Conservation (phyloP, 2,888 invertebrate genomes). For the Petrolisthes cinctipes region DNA sequence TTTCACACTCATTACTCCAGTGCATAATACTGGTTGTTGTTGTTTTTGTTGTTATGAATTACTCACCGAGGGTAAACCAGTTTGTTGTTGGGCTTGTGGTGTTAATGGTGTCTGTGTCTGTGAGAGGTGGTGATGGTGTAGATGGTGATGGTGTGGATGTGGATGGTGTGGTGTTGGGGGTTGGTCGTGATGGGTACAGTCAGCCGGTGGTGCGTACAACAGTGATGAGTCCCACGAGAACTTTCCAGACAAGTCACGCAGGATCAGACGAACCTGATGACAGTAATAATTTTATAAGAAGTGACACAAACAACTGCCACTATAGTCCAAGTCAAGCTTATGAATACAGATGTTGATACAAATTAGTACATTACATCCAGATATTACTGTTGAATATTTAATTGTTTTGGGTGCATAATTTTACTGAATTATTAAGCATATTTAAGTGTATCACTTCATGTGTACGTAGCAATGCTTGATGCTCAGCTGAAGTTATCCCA, state of each 20-base stretch:
- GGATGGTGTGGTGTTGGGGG: slow-evolving; percentile 67
- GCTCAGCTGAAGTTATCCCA: too few species aligned
- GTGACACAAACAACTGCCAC: not conserved
- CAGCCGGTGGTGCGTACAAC: slow-evolving; percentile 74
- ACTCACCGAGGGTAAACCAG: slow-evolving; percentile 42
- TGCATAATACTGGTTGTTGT: too few species aligned
- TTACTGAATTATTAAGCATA: too few species aligned
- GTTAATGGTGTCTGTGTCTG: slow-evolving; percentile 19
- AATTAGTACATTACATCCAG: not conserved
- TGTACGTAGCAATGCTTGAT: too few species aligned
- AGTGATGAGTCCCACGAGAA: slow-evolving; percentile 96
- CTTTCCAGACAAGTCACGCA: slow-evolving; percentile 93
- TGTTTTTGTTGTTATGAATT: too few species aligned
- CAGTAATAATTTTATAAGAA: not conserved
- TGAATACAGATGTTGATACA: not conserved
- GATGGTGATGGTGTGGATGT: slow-evolving; percentile 65
- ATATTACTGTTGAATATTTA: too few species aligned
- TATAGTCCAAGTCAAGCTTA: not conserved
- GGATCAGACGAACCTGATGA: slow-evolving; percentile 80
- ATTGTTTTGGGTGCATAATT: too few species aligned
- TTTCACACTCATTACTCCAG: too few species aligned
- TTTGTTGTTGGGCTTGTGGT: slow-evolving; percentile 31
- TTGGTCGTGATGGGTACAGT: slow-evolving; percentile 29
- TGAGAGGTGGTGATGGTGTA: slow-evolving; percentile 67
- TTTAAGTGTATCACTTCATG: too few species aligned